A percentile compares a stretch with the other conserved stretches of the same genome.
These are phyloP conservation scores for Heliconius melpomene DNA, from an alignment of 1,140 invertebrate species.

Conservation along the genomic window DNA sequence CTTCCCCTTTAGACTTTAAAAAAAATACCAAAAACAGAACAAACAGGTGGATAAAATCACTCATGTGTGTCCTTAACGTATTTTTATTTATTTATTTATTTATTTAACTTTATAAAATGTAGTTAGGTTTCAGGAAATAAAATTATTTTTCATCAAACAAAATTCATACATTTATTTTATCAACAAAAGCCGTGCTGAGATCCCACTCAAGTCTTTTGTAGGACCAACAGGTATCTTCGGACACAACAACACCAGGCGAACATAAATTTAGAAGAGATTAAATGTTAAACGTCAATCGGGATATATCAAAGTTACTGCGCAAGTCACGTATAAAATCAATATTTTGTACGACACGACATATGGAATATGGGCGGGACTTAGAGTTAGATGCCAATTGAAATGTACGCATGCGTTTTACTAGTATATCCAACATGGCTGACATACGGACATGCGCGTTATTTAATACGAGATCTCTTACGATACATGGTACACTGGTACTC, in stretches of 20 bases:
- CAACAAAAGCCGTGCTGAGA: background rate
- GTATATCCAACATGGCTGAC: background rate
- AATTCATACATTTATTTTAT: background rate
- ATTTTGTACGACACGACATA: background rate
- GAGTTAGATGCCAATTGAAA: background rate
- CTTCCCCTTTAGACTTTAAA: no score
- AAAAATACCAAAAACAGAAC: no score
- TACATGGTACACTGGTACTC: background rate
- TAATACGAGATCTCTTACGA: background rate
- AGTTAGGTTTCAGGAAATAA: no score
- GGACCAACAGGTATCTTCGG: background rate
- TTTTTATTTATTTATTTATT: no score
- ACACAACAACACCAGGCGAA: background rate
- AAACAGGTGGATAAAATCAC: no score
- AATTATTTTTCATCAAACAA: background rate
- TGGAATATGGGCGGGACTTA: background rate
- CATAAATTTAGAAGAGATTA: background rate
- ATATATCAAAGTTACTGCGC: background rate
- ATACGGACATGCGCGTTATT: background rate
- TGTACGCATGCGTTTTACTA: background rate
- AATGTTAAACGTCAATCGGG: background rate
- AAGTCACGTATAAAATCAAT: conserved; percentile 1
- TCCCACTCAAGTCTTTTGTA: conserved; percentile 14
- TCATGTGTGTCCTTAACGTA: no score
- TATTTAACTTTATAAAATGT: no score